These are phyloP conservation scores for Tetrapedia diversipes DNA, from an alignment of 2,888 invertebrate species.

Conservation along the genomic window DNA sequence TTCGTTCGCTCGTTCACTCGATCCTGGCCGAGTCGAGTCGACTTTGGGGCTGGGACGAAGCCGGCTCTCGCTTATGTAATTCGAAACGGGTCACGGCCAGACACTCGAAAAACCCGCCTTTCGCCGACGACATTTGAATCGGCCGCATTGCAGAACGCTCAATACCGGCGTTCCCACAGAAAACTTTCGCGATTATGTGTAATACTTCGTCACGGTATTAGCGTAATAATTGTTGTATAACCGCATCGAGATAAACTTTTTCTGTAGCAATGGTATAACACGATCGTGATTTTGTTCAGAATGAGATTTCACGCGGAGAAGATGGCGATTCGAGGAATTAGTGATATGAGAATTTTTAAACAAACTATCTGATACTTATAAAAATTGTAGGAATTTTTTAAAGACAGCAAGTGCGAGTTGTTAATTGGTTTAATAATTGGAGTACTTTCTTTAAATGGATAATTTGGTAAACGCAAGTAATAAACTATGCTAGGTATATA, in stretches of 20 bases:
- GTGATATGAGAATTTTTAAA: too few species aligned
- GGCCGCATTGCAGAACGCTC: slow-evolving; percentile 59
- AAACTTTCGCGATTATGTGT: slow-evolving; percentile 34
- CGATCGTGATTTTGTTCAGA: neutral
- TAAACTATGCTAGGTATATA: too few species aligned
- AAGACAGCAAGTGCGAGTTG: too few species aligned
- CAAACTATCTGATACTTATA: too few species aligned
- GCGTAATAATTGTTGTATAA: neutral
- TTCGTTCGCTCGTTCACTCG: slow-evolving; percentile 48
- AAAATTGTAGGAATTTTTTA: too few species aligned
- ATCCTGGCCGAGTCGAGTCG: slow-evolving; percentile 42
- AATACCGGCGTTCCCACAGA: slow-evolving; percentile 23
- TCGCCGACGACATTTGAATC: slow-evolving; percentile 66
- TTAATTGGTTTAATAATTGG: too few species aligned
- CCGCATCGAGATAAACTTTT: too few species aligned
- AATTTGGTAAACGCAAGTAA: too few species aligned
- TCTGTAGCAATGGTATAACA: neutral
- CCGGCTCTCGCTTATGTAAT: slow-evolving; percentile 69
- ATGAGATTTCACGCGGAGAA: too few species aligned
- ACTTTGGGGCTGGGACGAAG: slow-evolving; percentile 57
- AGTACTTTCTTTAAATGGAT: too few species aligned
- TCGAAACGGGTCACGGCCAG: slow-evolving; percentile 79
- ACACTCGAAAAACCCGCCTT: slow-evolving; percentile 74
- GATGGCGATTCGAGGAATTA: too few species aligned
- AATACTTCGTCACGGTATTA: neutral